Conservation (phyloP, 1,140 invertebrate genomes). For the Pentalonia nigronervosa region DNA sequence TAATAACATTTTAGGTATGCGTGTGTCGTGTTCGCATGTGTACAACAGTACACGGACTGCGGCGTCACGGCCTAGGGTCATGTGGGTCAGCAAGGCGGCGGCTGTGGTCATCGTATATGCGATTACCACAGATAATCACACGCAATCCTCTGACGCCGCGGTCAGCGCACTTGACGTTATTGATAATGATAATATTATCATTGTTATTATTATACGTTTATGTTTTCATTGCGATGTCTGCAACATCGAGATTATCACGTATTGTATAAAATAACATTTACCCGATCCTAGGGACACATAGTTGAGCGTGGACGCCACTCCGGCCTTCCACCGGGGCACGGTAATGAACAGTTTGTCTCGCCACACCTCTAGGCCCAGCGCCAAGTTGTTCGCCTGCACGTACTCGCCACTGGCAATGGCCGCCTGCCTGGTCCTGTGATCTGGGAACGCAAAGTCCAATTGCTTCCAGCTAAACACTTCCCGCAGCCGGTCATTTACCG, state of each 20-base stretch:
- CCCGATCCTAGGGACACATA: slow-evolving; percentile 69
- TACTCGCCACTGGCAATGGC: slow-evolving; percentile 72
- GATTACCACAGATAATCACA: not conserved
- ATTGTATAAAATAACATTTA: slow-evolving; percentile 67
- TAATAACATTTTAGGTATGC: not conserved
- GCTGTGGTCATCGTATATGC: not conserved
- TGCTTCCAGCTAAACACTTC: slow-evolving; percentile 77
- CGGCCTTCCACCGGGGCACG: slow-evolving; percentile 77
- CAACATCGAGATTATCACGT: not conserved
- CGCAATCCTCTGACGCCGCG: not conserved
- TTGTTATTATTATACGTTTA: not conserved
- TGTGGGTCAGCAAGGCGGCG: not conserved
- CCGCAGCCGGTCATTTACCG: slow-evolving; percentile 66
- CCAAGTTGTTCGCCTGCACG: slow-evolving; percentile 76
- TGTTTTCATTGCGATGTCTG: not conserved
- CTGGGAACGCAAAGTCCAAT: slow-evolving; percentile 77
- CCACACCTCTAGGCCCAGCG: slow-evolving; percentile 81
- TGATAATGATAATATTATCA: not conserved
- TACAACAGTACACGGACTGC: not conserved
- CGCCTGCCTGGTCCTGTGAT: slow-evolving; percentile 68
- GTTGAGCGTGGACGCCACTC: slow-evolving; percentile 76
- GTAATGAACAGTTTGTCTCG: slow-evolving; percentile 78
- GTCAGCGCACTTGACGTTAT: not conserved
- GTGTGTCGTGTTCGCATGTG: not conserved
- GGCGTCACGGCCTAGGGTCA: slow-evolving; percentile 16